Evolutionary conservation across 2,113 vertebrate species (phyloP).

Genomic region (Mixornis gularis): DNA sequence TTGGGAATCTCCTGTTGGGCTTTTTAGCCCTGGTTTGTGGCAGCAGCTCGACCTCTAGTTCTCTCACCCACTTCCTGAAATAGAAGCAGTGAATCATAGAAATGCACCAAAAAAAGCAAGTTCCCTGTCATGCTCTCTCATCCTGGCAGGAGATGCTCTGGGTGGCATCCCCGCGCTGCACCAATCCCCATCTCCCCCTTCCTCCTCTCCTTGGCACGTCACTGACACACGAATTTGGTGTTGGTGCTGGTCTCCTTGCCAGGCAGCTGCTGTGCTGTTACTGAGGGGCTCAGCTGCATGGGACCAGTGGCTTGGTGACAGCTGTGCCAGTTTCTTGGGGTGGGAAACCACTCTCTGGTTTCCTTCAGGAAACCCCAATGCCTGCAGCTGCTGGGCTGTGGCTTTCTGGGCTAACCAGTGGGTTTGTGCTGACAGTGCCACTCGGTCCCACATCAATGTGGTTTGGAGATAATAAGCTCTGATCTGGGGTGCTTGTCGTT

Average conservation of each 20-base stretch:
- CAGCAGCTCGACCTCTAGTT: neutral
- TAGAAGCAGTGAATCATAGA: conserved; percentile 6
- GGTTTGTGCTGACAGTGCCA: neutral
- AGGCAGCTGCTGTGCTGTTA: neutral
- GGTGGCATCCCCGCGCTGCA: neutral
- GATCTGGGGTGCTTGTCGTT: accelerated
- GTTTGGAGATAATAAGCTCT: neutral
- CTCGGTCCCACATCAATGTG: neutral
- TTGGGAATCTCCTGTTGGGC: conserved; percentile 48
- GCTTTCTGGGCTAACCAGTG: neutral
- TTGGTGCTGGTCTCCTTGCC: neutral
- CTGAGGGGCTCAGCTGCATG: neutral
- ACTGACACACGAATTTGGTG: neutral
- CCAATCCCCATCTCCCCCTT: neutral
- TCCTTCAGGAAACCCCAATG: neutral
- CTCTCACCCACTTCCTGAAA: neutral
- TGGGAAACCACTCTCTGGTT: neutral
- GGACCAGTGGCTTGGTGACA: neutral
- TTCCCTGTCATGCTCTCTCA: neutral
- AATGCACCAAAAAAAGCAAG: neutral
- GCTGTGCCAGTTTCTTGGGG: neutral
- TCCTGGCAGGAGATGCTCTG: neutral
- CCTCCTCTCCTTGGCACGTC: accelerated
- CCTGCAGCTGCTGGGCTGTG: neutral
- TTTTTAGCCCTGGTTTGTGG: conserved; percentile 5